Percentiles rank a stretch among this genome's conserved stretches.
phyloP scores from a whole-genome alignment of 2,797 vertebrate genomes.

The Enteromius paludinosus region DNA sequence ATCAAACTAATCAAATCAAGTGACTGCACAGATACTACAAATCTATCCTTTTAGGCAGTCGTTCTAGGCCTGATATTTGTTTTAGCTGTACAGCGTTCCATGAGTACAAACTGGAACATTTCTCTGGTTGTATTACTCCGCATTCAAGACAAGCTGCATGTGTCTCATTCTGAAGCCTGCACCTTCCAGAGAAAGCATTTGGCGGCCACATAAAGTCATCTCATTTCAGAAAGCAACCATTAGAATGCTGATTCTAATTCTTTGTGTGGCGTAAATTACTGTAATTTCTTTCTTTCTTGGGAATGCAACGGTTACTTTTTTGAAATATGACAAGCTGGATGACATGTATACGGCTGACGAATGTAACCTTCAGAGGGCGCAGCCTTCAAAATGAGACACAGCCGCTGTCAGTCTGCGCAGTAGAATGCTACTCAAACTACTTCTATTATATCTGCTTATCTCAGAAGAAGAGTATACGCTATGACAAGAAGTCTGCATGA shows the following conservation, averaged over 20 bases:
- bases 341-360: not conserved
- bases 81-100: not conserved
- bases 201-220: not conserved
- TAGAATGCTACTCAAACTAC: not conserved
- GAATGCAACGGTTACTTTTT: not conserved
- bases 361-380: not conserved
- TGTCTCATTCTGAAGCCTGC: not conserved
- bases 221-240: not conserved
- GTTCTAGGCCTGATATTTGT: not conserved
- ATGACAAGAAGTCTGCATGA: too few species aligned
- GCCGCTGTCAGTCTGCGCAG: not conserved
- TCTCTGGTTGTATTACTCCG: not conserved
- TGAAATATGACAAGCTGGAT: not conserved
- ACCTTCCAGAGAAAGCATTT: not conserved
- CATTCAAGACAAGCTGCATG: not conserved
- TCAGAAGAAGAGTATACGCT: not conserved
- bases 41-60: not conserved
- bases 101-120: not conserved
- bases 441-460: not conserved
- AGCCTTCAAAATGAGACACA: not conserved
- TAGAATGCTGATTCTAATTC: not conserved
- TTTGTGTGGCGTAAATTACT: not conserved
- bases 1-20: not conserved
- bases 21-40: not conserved
- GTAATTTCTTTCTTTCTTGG: not conserved